Evolutionary conservation across 2,113 vertebrate genomes (phyloP), one percentile per base, ranked within the genome.

Genomic region (Bambusicola thoracicus): DNA sequence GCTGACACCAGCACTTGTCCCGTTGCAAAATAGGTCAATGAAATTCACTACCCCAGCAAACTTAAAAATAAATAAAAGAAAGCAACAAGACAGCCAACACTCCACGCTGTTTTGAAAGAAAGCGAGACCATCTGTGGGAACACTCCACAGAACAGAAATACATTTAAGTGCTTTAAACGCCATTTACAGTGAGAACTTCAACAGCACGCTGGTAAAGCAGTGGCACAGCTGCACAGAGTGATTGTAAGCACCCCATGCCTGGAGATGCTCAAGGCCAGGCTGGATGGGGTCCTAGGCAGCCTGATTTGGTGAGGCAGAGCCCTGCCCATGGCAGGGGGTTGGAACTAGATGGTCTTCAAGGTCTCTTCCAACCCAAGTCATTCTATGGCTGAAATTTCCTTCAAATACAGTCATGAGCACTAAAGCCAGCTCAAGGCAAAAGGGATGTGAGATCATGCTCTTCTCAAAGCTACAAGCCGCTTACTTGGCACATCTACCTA

Each of bases 91-190:
- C 48, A 4, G 11, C 11, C 48, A 90, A 30, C 49, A 70, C 3
- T 0, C 41, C 29, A 79, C 36, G 14, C 41, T 32, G 38, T 68
- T 94, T 76, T 76, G 78, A 85, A 72, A 48, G 32, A n/a, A 68
- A 85, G 84, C 58, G 84, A 94, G 58, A 79, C 46, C 76, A 89
- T 53, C 81, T 85, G 81, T 82, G 81, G 90, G 87, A 92, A 92
- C 24, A 27, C 62, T 67, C 48, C 61, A 30, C 61, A 72, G 62
- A 70, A 91, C 0, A 51, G 17, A 92, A 81, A 68, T 11, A n/a
- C 36, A 62, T 76, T 34, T 48, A 48, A 87, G 41, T 44, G 38
- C 72, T 93, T 89, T 41, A 80, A 85, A 18, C 30, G 32, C 17
- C 53, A 79, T 49, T 14, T 38, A 77, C 85, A 32, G 29, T 11